These are phyloP conservation scores for Ptilonorhynchus violaceus DNA, from an alignment of 2,113 vertebrate genomes.

Conservation along the genomic window DNA sequence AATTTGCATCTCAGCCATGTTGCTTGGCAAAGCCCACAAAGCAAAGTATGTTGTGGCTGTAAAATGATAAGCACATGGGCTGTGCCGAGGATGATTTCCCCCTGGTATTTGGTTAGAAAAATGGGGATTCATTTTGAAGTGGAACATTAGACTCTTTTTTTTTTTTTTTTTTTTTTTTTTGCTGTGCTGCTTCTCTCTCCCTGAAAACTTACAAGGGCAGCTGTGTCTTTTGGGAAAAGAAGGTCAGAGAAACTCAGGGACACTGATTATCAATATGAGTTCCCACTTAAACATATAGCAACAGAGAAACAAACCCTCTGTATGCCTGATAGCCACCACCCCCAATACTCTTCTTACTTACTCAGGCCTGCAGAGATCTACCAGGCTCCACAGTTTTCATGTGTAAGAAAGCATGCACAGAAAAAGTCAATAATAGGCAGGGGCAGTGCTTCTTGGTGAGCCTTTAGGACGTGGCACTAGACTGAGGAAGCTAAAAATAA, in stretches of 20 bases:
- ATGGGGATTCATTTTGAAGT: neutral
- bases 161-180: too few species aligned
- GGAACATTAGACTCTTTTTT: neutral
- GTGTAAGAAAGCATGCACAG: neutral
- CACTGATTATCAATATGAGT: neutral
- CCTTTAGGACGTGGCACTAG: neutral
- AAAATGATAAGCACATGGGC: conserved; percentile 38
- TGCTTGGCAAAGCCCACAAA: conserved; percentile 53
- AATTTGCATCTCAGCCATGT: conserved; percentile 34
- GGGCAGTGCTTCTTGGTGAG: neutral
- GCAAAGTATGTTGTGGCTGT: conserved; percentile 40
- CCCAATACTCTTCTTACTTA: neutral
- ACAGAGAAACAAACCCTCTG: neutral
- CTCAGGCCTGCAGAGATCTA: neutral
- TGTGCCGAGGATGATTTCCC: neutral
- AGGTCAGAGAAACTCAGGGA: neutral
- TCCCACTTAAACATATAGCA: neutral
- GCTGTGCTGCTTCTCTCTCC: neutral
- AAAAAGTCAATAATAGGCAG: neutral
- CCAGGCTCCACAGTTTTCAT: neutral
- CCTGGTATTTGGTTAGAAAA: neutral
- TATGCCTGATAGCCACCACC: neutral
- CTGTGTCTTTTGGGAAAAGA: neutral
- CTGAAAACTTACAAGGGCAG: neutral
- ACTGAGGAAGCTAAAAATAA: neutral